Conservation (phyloP, 2,888 invertebrate genomes). For the Agrochola macilenta region DNA sequence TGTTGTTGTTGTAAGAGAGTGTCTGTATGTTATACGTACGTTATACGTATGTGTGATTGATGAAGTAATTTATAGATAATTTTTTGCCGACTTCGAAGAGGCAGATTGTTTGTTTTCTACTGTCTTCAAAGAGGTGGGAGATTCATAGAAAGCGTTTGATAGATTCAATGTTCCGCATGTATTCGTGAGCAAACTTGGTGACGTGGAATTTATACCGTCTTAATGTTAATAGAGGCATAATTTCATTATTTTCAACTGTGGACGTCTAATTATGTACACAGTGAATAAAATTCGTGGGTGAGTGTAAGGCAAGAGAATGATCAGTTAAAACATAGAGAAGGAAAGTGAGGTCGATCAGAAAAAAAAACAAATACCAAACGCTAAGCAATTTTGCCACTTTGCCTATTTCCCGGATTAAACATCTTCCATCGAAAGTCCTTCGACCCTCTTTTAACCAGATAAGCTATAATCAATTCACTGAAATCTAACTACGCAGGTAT, state of each 20-base stretch:
- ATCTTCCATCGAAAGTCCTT: neutral
- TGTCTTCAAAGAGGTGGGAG: too few species aligned
- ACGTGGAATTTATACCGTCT: neutral
- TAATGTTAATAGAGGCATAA: neutral
- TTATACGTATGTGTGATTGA: too few species aligned
- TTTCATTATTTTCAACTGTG: too few species aligned
- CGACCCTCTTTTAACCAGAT: neutral
- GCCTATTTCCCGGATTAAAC: neutral
- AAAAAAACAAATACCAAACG: neutral
- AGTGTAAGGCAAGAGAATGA: too few species aligned
- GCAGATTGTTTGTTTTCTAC: neutral
- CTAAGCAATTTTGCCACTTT: neutral
- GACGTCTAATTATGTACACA: neutral
- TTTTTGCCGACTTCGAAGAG: neutral
- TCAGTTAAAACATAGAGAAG: too few species aligned
- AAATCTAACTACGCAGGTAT: neutral
- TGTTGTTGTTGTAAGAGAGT: too few species aligned
- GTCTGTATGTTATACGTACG: too few species aligned
- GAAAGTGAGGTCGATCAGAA: too few species aligned
- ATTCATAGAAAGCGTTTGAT: neutral
- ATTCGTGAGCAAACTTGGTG: neutral
- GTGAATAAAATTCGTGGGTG: neutral
- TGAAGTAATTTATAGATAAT: neutral
- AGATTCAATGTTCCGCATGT: neutral
- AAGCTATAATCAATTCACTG: slow-evolving; percentile 1